These are phyloP conservation scores for Pandemis cinnamomeana DNA, from an alignment of 2,888 invertebrate genomes.

Conservation along the genomic window DNA sequence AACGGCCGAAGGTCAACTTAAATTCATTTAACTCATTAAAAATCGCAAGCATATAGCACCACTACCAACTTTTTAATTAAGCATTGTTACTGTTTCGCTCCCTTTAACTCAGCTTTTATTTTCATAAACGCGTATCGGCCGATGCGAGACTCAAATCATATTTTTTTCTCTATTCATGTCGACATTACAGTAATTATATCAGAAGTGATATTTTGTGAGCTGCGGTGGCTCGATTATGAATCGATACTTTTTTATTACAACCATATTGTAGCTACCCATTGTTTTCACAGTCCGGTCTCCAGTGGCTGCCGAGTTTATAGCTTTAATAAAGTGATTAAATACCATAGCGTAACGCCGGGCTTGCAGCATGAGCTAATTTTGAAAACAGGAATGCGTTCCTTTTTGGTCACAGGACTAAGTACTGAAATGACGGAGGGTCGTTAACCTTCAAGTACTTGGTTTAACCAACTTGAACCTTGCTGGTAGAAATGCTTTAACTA, in stretches of 20 bases:
- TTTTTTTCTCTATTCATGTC: conserved; percentile 59
- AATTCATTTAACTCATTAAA: conserved; percentile 32
- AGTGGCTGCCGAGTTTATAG: conserved; percentile 63
- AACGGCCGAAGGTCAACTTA: conserved; percentile 14
- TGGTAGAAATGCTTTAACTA: not conserved
- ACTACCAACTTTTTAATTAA: conserved; percentile 63
- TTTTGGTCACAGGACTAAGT: conserved; percentile 45
- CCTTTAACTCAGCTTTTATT: conserved; percentile 47
- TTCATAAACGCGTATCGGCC: conserved; percentile 46
- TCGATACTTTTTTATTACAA: conserved; percentile 72
- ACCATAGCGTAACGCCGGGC: conserved; percentile 67
- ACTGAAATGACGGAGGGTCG: conserved; percentile 50
- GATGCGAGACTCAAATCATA: conserved; percentile 50
- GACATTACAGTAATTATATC: conserved; percentile 68
- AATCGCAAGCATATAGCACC: conserved; percentile 32
- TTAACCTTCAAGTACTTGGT: conserved; percentile 47
- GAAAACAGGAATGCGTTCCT: conserved; percentile 57
- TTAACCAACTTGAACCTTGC: not conserved
- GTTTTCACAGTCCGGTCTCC: conserved; percentile 62
- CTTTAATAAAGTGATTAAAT: conserved; percentile 78
- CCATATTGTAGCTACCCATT: conserved; percentile 65
- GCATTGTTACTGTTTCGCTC: conserved; percentile 62
- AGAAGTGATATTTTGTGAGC: conserved; percentile 63
- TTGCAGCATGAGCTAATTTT: conserved; percentile 69
- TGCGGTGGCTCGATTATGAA: conserved; percentile 60